Conservation (phyloP, 2,888 invertebrate species). For the Ypsolopha scabrella region DNA sequence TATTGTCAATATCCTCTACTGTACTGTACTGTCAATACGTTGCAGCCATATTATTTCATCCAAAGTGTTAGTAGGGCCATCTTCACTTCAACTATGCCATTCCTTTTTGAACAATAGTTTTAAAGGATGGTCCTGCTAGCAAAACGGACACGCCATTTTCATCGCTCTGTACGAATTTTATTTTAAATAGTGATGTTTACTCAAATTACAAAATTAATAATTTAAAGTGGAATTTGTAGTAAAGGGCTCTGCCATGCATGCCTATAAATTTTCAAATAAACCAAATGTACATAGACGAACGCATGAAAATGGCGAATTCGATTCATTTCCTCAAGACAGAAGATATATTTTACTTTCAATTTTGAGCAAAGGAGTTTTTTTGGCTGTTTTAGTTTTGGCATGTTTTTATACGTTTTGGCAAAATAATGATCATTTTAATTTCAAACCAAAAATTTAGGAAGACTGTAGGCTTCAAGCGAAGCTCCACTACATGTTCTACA, state of each 20-base stretch:
- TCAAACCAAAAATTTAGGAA: constrained; percentile 36
- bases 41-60: too few relatives aligned
- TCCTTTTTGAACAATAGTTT: background rate
- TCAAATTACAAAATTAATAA: too few relatives aligned
- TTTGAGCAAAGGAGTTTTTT: background rate
- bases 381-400: constrained; percentile 1
- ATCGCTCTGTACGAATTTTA: background rate
- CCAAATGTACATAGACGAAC: too few relatives aligned
- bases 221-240: too few relatives aligned
- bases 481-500: constrained; percentile 56
- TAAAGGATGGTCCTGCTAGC: background rate
- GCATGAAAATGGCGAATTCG: background rate
- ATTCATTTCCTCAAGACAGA: background rate
- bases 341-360: background rate
- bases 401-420: background rate
- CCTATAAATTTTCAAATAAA: too few relatives aligned
- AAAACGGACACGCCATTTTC: background rate
- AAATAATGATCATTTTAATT: background rate
- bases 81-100: background rate
- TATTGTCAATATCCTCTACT: constrained; percentile 2
- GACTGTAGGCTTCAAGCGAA: constrained; percentile 61
- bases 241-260: too few relatives aligned
- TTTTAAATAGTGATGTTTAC: background rate
- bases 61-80: too few relatives aligned
- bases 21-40: background rate